Percentiles rank a stretch among this genome's conserved stretches.
Evolutionary conservation across 2,888 invertebrate genomes (phyloP).

Genomic region (Trichogramma evanescens): DNA sequence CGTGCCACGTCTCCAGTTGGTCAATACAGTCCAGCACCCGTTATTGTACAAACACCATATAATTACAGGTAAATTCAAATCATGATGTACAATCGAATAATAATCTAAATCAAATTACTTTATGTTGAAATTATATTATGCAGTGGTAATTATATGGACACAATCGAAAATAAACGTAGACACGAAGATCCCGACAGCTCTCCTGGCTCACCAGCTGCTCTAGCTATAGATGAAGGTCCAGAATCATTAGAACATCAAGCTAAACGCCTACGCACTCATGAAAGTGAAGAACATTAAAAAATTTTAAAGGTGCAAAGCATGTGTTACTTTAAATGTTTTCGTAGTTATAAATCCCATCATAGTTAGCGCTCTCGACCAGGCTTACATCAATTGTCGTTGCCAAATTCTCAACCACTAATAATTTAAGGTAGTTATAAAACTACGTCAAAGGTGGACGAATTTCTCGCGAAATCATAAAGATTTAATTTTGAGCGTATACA

Average conservation of each 20-base stretch:
- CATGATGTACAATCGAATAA: background rate
- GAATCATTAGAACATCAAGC: conserved; percentile 38
- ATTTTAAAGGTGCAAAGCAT: conserved; percentile 16
- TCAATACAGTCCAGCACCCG: conserved; percentile 55
- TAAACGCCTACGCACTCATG: conserved; percentile 44
- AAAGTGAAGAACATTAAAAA: conserved; percentile 44
- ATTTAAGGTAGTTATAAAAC: too few relatives aligned
- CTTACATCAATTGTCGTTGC: background rate
- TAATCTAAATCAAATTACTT: background rate
- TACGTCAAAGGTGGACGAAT: background rate
- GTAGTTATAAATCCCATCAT: background rate
- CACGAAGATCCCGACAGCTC: conserved; percentile 45
- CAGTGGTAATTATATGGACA: conserved; percentile 44
- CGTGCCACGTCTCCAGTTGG: conserved; percentile 54
- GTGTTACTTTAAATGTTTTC: conserved; percentile 18
- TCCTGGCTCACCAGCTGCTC: conserved; percentile 44
- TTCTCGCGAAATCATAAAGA: background rate
- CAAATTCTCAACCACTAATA: background rate
- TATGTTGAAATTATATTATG: conserved; percentile 13
- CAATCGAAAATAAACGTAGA: conserved; percentile 41
- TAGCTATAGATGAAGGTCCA: conserved; percentile 45
- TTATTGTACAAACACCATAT: conserved; percentile 57
- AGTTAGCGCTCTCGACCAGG: too few relatives aligned
- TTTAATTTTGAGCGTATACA: background rate
- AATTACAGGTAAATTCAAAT: conserved; percentile 50